A percentile compares a stretch with the other conserved stretches of the same genome.
These are phyloP conservation scores for Nibea coibor DNA, from an alignment of 2,113 vertebrate genomes.

Conservation along the genomic window DNA sequence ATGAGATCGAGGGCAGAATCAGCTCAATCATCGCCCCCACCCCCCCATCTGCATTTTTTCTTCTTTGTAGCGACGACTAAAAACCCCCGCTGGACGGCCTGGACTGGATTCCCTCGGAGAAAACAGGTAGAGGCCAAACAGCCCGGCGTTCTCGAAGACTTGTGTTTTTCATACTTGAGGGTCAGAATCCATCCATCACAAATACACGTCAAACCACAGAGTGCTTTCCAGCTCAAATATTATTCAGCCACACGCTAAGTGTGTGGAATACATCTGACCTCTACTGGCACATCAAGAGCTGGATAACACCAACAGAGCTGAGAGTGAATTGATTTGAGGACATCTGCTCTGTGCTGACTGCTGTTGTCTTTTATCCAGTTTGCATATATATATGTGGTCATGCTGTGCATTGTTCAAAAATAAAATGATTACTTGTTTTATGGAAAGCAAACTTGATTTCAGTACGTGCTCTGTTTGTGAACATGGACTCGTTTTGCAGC, in stretches of 20 bases:
- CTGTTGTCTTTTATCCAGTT: slow-evolving; percentile 20
- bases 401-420: background rate
- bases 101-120: slow-evolving; percentile 34
- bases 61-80: slow-evolving; percentile 31
- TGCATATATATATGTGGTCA: background rate
- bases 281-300: slow-evolving; percentile 52
- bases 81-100: background rate
- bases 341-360: slow-evolving; percentile 39
- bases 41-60: background rate
- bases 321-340: slow-evolving; percentile 33
- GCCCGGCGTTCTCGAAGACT: background rate
- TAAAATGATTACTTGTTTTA: background rate
- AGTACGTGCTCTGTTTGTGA: slow-evolving; percentile 2
- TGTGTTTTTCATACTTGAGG: slow-evolving; percentile 44
- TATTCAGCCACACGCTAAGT: slow-evolving; percentile 59
- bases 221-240: slow-evolving; percentile 69
- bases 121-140: slow-evolving; percentile 47
- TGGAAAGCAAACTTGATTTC: background rate
- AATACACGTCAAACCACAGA: slow-evolving; percentile 48
- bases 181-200: slow-evolving; percentile 59
- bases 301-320: slow-evolving; percentile 40
- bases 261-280: slow-evolving; percentile 67
- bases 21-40: slow-evolving; percentile 40
- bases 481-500: slow-evolving; percentile 12
- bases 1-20: slow-evolving; percentile 48